These are phyloP conservation scores for Tetragonula carbonaria DNA, from an alignment of 2,888 invertebrate genomes.

Conservation along the genomic window DNA sequence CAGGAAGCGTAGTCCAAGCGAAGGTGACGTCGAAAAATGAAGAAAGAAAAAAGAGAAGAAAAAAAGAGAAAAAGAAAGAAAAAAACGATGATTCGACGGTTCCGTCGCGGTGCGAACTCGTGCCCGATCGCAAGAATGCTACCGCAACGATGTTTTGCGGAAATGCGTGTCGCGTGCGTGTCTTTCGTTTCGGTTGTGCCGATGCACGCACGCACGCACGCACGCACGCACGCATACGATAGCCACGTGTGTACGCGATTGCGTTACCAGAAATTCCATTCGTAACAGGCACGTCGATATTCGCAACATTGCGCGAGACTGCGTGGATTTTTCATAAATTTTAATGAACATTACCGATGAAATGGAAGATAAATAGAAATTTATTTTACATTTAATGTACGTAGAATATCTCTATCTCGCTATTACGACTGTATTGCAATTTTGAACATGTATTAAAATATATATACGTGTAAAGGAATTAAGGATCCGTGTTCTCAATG, in stretches of 20 bases:
- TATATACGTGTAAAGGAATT: no score
- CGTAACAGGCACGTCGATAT: slow-evolving; percentile 31
- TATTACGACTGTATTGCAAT: no score
- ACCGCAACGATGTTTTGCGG: slow-evolving; percentile 31
- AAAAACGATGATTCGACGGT: slow-evolving; percentile 52
- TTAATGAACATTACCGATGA: no score
- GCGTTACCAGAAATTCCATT: slow-evolving; percentile 6
- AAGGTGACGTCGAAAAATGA: slow-evolving; percentile 29
- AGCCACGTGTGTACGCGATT: neutral
- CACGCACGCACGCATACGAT: neutral
- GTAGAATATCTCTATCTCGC: no score
- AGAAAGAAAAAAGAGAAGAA: no score
- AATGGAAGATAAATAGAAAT: no score
- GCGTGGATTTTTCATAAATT: no score
- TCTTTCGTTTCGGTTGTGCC: slow-evolving; percentile 5
- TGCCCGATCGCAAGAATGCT: slow-evolving; percentile 53
- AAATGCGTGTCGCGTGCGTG: slow-evolving; percentile 54
- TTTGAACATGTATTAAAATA: no score
- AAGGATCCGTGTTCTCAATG: no score
- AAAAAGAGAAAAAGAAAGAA: neutral
- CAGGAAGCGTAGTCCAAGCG: neutral
- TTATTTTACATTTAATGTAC: no score
- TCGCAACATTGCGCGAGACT: slow-evolving; percentile 1
- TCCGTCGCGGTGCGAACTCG: slow-evolving; percentile 19
- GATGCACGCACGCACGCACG: slow-evolving; percentile 7